These are phyloP conservation scores for Crenichthys baileyi DNA, from an alignment of 2,797 vertebrate genomes.

Conservation along the genomic window DNA sequence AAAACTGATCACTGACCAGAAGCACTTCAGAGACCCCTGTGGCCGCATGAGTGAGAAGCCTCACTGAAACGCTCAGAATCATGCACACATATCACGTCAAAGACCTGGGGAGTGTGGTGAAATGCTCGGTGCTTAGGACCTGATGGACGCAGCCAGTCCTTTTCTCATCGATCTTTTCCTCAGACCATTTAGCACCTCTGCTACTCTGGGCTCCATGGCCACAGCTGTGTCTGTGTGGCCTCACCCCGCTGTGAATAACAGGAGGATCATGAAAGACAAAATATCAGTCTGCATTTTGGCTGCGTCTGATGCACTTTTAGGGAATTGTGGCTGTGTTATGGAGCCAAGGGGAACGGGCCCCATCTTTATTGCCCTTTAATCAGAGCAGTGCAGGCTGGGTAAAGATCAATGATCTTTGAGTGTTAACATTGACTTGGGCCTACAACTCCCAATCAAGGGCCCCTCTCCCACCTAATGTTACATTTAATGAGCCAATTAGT, in stretches of 20 bases:
- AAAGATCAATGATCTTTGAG: slow-evolving; percentile 85
- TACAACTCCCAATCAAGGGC: slow-evolving; percentile 80
- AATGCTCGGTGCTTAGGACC: slow-evolving; percentile 64
- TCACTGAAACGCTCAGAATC: slow-evolving; percentile 44
- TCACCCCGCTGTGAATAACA: slow-evolving; percentile 38
- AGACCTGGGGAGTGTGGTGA: slow-evolving; percentile 61
- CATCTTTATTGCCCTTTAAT: slow-evolving; percentile 84
- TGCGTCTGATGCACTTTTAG: slow-evolving; percentile 64
- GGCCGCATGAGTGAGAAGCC: slow-evolving; percentile 58
- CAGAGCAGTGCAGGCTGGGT: slow-evolving; percentile 78
- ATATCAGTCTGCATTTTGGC: slow-evolving; percentile 63
- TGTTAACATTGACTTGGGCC: slow-evolving; percentile 81
- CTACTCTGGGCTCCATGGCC: slow-evolving; percentile 50
- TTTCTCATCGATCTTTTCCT: slow-evolving; percentile 71
- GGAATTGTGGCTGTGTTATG: slow-evolving; percentile 60
- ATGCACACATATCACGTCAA: slow-evolving; percentile 50
- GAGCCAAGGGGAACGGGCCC: slow-evolving; percentile 69
- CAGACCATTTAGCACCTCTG: slow-evolving; percentile 75
- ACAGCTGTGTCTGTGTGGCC: slow-evolving; percentile 60
- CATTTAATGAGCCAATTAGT: slow-evolving; percentile 88
- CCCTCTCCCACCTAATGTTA: slow-evolving; percentile 84
- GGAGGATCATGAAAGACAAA: slow-evolving; percentile 66
- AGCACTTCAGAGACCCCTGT: slow-evolving; percentile 71
- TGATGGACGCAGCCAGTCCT: slow-evolving; percentile 66
- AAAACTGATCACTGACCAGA: slow-evolving; percentile 64